phyloP scores from a whole-genome alignment of 2,113 vertebrate genomes.

The Ammospiza caudacuta region DNA sequence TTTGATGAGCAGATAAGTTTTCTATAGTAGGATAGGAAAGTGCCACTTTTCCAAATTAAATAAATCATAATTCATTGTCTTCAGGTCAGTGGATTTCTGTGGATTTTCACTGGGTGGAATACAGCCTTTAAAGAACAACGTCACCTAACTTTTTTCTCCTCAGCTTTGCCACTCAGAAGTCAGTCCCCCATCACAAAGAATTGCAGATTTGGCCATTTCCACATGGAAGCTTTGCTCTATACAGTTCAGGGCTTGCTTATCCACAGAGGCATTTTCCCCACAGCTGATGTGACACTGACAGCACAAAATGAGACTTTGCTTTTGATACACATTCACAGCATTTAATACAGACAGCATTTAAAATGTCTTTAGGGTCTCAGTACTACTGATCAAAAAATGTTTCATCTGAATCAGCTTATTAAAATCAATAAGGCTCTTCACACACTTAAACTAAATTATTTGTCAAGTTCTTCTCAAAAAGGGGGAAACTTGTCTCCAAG shows the following conservation, averaged over 20 bases:
- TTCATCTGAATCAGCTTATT: not conserved
- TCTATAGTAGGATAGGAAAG: not conserved
- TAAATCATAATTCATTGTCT: not conserved
- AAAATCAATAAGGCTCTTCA: not conserved
- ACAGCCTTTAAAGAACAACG: not conserved
- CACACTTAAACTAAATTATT: not conserved
- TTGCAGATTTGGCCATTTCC: not conserved
- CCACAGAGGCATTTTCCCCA: not conserved
- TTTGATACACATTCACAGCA: not conserved
- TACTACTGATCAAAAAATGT: not conserved
- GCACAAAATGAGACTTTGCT: not conserved
- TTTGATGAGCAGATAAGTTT: not conserved
- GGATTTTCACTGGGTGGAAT: not conserved
- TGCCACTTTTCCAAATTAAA: not conserved
- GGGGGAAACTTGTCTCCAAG: not conserved
- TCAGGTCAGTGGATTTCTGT: not conserved
- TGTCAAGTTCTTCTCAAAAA: not conserved
- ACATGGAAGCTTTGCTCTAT: not conserved
- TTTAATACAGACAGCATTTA: not conserved
- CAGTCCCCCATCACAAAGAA: not conserved
- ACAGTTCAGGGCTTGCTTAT: not conserved
- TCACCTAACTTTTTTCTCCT: not conserved
- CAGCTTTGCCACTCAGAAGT: not conserved
- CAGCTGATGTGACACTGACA: not conserved
- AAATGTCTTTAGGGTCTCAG: not conserved